Evolutionary conservation across 2,113 vertebrate species (phyloP).

Genomic region (Trinectes maculatus): DNA sequence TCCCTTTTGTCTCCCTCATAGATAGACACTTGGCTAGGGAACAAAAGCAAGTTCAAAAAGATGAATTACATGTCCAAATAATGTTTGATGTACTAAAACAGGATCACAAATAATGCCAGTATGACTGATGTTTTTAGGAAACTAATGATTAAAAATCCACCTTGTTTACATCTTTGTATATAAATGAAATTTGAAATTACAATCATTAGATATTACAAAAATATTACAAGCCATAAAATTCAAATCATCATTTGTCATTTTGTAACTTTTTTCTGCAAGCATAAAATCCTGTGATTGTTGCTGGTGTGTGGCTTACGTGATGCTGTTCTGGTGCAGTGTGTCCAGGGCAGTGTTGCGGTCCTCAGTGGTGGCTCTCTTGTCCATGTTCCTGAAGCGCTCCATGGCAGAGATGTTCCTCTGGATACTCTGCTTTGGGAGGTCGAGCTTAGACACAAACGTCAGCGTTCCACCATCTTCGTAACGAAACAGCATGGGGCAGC

Average conservation of each 20-base stretch:
- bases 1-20: conserved; percentile 98
- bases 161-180: neutral
- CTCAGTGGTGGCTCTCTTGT: conserved; percentile 96
- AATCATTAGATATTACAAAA: no score
- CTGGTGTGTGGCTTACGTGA: conserved; percentile 86
- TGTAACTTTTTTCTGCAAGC: no score
- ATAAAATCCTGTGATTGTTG: neutral
- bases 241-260: no score
- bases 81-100: no score
- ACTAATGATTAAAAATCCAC: neutral
- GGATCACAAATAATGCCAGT: no score
- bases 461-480: conserved; percentile 91
- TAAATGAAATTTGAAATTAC: no score
- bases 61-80: neutral
- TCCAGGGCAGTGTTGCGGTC: conserved; percentile 97
- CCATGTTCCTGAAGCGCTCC: conserved; percentile 99
- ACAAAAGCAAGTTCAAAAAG: conserved; percentile 1
- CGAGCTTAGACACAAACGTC: conserved; percentile 94
- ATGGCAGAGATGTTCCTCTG: conserved; percentile 98
- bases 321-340: conserved; percentile 98
- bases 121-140: neutral
- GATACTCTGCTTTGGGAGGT: conserved; percentile 98
- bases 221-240: no score
- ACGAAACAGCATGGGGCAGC: conserved; percentile 98
- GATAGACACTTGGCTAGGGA: conserved; percentile 96